Evolutionary conservation across 2,113 vertebrate genomes (phyloP), one percentile per base, ranked within the genome.

Genomic region (Colinus virginianus): DNA sequence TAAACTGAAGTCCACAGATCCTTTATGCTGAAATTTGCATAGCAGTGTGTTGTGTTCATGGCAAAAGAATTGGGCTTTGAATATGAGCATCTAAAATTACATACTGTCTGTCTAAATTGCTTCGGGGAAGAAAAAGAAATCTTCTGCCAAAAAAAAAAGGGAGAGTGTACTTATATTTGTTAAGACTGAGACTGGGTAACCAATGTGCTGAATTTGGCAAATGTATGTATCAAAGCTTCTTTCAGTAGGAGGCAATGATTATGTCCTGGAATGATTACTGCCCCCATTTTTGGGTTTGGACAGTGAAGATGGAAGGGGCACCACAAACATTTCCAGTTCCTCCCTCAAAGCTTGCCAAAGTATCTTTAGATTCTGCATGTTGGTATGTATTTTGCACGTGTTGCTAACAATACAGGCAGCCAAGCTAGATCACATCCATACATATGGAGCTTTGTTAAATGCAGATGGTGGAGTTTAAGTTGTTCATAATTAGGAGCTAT

Each of bases 381-480:
- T 25, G 8, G 20, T 74, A 63, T 53, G 59, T 86, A 6, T 70
- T 80, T n/a, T 56, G 62, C 83, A 74, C 1, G 0, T 82, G 79
- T 11, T 81, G 53, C 64, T 93, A 43, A 78, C 79, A 88, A 78
- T 21, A 43, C 76, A 67, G 71, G 76, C 90, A 95, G 85, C 61
- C 76, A 67, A 32, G 64, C 43, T 63, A 71, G 3, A 48, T 80
- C 79, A 23, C 40, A 67, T 12, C 45, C 13, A 1, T 38, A 45
- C 93, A 90, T 78, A 90, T 64, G 88, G 90, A 93, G 69, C 88
- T 95, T 90, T 96, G 93, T 94, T 55, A 55, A 84, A 56, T 81
- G 92, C 95, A 96, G 93, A 96, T 94, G 92, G 90, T 75, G 79
- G 53, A 86, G 79, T 81, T 94, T 64, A 78, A 95, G 79, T 94